Evolutionary conservation across 2,113 vertebrate species (phyloP).

Genomic region (Pterophyllum scalare): DNA sequence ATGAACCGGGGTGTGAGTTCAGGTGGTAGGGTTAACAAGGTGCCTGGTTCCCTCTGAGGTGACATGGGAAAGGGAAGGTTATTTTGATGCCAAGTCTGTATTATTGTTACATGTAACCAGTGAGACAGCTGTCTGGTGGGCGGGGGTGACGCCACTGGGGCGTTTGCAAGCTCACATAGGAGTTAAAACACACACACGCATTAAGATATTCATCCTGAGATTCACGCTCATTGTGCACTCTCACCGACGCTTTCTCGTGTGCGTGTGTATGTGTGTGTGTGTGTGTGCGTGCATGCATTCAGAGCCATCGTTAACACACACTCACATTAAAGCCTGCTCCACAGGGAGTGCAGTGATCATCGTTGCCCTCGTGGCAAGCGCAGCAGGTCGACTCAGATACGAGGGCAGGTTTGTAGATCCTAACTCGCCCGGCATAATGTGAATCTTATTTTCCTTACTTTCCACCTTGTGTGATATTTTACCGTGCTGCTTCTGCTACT

Average conservation of each 20-base stretch:
- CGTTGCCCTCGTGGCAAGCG: slow-evolving; percentile 58
- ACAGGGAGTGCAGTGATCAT: slow-evolving; percentile 51
- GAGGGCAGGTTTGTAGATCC: slow-evolving; percentile 52
- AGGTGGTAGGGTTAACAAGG: slow-evolving; percentile 77
- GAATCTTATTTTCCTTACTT: slow-evolving; percentile 27
- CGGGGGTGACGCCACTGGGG: slow-evolving; percentile 66
- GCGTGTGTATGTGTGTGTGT: background rate
- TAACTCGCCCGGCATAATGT: background rate
- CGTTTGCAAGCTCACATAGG: slow-evolving; percentile 57
- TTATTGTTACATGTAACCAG: slow-evolving; percentile 77
- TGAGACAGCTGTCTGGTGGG: slow-evolving; percentile 70
- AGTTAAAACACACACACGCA: slow-evolving; percentile 43
- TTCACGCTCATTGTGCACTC: slow-evolving; percentile 39
- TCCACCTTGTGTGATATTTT: background rate
- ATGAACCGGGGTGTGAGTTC: slow-evolving; percentile 67
- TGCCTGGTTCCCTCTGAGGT: slow-evolving; percentile 62
- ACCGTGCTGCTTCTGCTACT: background rate
- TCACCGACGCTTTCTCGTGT: slow-evolving; percentile 2
- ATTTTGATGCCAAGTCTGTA: slow-evolving; percentile 71
- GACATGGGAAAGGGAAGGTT: slow-evolving; percentile 61
- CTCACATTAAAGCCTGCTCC: slow-evolving; percentile 30
- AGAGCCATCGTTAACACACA: slow-evolving; percentile 34
- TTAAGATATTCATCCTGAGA: slow-evolving; percentile 49
- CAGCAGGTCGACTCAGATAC: slow-evolving; percentile 27
- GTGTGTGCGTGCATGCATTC: background rate